Evolutionary conservation across 1,140 invertebrate species (phyloP).

Genomic region (Zaprionus inermis): DNA sequence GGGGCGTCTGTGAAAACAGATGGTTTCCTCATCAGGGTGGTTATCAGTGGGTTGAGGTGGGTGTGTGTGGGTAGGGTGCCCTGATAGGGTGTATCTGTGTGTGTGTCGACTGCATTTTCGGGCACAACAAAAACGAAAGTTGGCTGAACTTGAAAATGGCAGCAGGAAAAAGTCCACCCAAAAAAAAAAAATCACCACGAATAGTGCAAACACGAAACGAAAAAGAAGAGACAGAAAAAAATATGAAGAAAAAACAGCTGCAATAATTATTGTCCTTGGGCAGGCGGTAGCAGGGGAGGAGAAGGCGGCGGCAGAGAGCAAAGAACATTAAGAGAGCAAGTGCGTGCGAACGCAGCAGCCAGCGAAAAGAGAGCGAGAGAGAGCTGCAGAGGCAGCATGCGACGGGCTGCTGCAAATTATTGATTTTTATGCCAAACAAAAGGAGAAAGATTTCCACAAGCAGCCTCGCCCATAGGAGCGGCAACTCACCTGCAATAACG

Average conservation of each 20-base stretch:
- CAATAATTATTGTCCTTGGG: slow-evolving; percentile 71
- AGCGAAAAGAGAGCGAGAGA: not conserved
- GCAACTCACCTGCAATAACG: slow-evolving; percentile 90
- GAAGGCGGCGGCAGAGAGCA: slow-evolving; percentile 1
- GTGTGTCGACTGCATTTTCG: slow-evolving; percentile 52
- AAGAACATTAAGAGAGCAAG: slow-evolving; percentile 22
- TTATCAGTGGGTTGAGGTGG: slow-evolving; percentile 16
- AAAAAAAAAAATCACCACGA: slow-evolving; percentile 31
- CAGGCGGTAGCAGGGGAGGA: not conserved
- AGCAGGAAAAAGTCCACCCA: slow-evolving; percentile 34
- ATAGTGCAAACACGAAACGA: slow-evolving; percentile 54
- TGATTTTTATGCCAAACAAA: slow-evolving; percentile 64
- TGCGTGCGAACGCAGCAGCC: slow-evolving; percentile 28
- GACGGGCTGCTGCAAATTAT: slow-evolving; percentile 69
- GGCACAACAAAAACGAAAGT: slow-evolving; percentile 79
- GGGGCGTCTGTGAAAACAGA: slow-evolving; percentile 45
- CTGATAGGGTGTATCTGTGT: slow-evolving; percentile 1
- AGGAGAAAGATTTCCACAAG: slow-evolving; percentile 8
- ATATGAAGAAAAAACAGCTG: slow-evolving; percentile 44
- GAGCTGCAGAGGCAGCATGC: slow-evolving; percentile 22
- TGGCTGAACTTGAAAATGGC: slow-evolving; percentile 73
- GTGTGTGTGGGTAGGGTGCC: not conserved
- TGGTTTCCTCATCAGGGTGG: slow-evolving; percentile 42
- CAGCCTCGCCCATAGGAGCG: slow-evolving; percentile 43
- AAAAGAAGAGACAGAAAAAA: not conserved